These are phyloP conservation scores for Drosophila ogumai DNA, from an alignment of 1,140 invertebrate species.

Conservation along the genomic window DNA sequence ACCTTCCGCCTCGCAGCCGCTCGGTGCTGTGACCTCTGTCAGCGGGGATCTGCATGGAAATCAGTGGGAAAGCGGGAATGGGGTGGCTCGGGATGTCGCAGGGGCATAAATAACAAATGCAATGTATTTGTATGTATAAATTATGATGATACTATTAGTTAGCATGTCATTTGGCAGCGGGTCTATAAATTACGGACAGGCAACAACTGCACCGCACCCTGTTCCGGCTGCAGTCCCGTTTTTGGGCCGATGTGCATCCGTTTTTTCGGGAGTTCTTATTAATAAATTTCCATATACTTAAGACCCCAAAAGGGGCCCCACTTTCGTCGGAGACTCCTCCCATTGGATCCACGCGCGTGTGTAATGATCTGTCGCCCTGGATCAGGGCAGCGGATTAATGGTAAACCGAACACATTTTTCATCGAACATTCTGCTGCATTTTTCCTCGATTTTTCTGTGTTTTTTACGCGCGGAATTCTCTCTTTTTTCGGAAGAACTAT, in stretches of 20 bases:
- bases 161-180: constrained; percentile 71
- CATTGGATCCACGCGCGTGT: constrained; percentile 59
- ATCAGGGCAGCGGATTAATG: constrained; percentile 82
- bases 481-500: constrained; percentile 13
- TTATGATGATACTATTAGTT: constrained; percentile 83
- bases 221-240: constrained; percentile 7
- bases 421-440: constrained; percentile 69
- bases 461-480: constrained; percentile 37
- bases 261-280: constrained; percentile 69
- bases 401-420: constrained; percentile 84
- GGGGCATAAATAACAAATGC: constrained; percentile 71
- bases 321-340: neutral
- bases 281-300: constrained; percentile 71
- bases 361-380: constrained; percentile 83
- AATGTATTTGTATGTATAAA: constrained; percentile 76
- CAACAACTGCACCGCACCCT: constrained; percentile 59
- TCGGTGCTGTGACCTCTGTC: constrained; percentile 72
- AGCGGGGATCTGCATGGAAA: constrained; percentile 48
- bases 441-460: constrained; percentile 38
- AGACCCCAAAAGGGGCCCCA: constrained; percentile 11
- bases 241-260: constrained; percentile 32
- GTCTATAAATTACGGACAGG: constrained; percentile 68
- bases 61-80: neutral
- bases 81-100: constrained; percentile 7
- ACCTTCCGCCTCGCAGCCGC: constrained; percentile 29